Evolutionary conservation across 2,113 vertebrate species (phyloP).

Genomic region (Geococcyx californianus): DNA sequence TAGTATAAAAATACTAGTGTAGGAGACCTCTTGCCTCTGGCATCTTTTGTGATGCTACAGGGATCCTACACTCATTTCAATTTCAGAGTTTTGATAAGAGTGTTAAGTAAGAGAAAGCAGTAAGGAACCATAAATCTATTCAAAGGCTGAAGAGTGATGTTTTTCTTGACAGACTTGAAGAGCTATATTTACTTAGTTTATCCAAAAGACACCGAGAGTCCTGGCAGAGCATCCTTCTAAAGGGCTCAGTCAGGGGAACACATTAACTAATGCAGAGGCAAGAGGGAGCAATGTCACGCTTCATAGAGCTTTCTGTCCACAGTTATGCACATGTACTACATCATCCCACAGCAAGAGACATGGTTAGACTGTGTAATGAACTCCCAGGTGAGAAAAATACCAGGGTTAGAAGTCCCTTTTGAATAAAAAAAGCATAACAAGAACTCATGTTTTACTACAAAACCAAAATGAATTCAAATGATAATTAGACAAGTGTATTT

Average conservation of each 20-base stretch:
- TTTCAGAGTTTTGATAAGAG: neutral
- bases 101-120: neutral
- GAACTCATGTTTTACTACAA: neutral
- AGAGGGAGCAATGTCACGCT: neutral
- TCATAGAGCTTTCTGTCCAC: neutral
- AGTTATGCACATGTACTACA: neutral
- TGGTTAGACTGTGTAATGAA: neutral
- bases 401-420: neutral
- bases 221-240: neutral
- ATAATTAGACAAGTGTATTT: neutral
- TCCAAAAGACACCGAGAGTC: neutral
- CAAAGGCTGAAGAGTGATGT: neutral
- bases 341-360: neutral
- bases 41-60: neutral
- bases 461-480: neutral
- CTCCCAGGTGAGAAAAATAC: neutral
- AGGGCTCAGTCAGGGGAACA: neutral
- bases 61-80: neutral
- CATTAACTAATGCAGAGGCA: neutral
- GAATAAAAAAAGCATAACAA: neutral
- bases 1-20: neutral
- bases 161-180: neutral
- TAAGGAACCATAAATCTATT: neutral
- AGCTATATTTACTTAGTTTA: neutral
- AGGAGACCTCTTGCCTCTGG: neutral